Percentiles rank a stretch among this genome's conserved stretches.
Evolutionary conservation across 2,113 vertebrate genomes (phyloP).

Genomic region (Delphinus delphis): DNA sequence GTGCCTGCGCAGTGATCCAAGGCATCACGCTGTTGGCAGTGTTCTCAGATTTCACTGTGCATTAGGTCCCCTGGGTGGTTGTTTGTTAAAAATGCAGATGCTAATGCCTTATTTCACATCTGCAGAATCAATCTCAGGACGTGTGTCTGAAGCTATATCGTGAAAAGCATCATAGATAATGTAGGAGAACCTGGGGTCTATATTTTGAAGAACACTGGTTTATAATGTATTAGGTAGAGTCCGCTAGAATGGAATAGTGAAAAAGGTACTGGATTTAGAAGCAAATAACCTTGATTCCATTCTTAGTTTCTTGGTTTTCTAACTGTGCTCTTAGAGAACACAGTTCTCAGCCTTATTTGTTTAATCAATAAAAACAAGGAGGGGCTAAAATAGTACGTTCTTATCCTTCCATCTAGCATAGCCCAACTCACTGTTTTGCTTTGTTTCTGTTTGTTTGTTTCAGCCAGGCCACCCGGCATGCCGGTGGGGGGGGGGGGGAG

Average conservation of each 20-base stretch:
- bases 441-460: no score
- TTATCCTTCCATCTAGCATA: neutral
- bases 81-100: neutral
- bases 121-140: neutral
- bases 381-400: neutral
- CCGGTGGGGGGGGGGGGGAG: no score
- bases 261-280: neutral
- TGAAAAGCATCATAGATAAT: neutral
- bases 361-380: neutral
- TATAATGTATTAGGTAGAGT: neutral
- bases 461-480: no score
- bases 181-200: neutral
- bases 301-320: neutral
- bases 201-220: neutral
- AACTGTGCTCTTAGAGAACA: neutral
- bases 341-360: neutral
- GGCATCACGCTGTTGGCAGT: fast-evolving
- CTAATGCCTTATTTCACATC: neutral
- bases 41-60: no score
- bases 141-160: neutral
- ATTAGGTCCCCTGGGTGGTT: neutral
- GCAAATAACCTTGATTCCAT: neutral
- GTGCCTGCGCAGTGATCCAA: no score
- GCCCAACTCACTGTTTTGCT: neutral
- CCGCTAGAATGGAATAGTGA: neutral